These are phyloP conservation scores for Drosophila ercepeae DNA, from an alignment of 1,140 invertebrate genomes.

Conservation along the genomic window DNA sequence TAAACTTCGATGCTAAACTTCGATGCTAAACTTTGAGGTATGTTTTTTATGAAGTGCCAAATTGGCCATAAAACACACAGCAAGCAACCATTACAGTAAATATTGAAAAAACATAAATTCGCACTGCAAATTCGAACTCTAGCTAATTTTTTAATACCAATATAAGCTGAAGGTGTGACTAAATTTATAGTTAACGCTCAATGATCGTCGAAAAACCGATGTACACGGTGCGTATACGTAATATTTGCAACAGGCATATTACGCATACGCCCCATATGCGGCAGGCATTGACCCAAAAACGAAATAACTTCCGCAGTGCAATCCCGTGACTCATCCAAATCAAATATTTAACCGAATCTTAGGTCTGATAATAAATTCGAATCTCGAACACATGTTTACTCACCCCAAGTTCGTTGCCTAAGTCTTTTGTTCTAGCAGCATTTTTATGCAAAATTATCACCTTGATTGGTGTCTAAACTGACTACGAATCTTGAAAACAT, in stretches of 20 bases:
- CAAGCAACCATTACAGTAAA: not conserved
- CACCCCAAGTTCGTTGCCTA: slow-evolving; percentile 58
- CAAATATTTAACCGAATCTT: not conserved
- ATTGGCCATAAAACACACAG: slow-evolving; percentile 58
- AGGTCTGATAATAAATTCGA: slow-evolving; percentile 14
- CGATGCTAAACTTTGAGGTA: slow-evolving; percentile 23
- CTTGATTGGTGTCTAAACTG: slow-evolving; percentile 25
- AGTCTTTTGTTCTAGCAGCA: slow-evolving; percentile 73
- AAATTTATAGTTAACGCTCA: too few relatives aligned
- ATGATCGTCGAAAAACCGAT: too few relatives aligned
- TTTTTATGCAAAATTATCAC: slow-evolving; percentile 58
- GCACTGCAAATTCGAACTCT: not conserved
- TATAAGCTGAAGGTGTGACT: too few relatives aligned
- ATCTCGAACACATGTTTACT: slow-evolving; percentile 14
- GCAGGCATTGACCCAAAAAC: not conserved
- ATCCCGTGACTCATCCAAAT: slow-evolving; percentile 1
- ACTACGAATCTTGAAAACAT: slow-evolving; percentile 16
- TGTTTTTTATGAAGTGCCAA: slow-evolving; percentile 70
- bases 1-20: slow-evolving; percentile 23
- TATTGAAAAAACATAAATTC: slow-evolving; percentile 6
- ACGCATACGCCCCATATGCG: not conserved
- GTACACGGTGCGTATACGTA: not conserved
- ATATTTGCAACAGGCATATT: not conserved
- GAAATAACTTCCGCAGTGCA: slow-evolving; percentile 1
- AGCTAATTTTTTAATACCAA: too few relatives aligned